These are phyloP conservation scores for Leucozona laternaria DNA, from an alignment of 2,888 invertebrate genomes.

Conservation along the genomic window DNA sequence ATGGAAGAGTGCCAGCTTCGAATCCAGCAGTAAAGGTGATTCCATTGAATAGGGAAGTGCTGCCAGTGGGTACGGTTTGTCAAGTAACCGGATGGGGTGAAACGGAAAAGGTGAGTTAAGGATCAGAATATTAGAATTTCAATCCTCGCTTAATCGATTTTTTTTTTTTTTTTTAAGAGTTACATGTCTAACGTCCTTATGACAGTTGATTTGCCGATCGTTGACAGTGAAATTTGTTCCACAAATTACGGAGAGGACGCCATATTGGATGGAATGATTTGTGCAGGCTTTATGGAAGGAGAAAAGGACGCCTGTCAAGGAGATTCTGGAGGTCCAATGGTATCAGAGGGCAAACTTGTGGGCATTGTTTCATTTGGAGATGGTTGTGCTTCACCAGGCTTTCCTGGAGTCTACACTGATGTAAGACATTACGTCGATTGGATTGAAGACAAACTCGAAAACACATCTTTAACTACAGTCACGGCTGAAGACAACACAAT, in stretches of 20 bases:
- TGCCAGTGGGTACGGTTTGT: conserved; percentile 77
- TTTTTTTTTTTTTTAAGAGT: neutral
- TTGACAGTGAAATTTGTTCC: conserved; percentile 77
- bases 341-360: conserved; percentile 86
- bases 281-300: conserved; percentile 90
- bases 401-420: conserved; percentile 91
- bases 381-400: conserved; percentile 88
- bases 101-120: conserved; percentile 77
- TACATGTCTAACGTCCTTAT: conserved; percentile 76
- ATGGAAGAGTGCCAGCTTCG: conserved; percentile 78
- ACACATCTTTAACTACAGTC: neutral
- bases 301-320: conserved; percentile 93
- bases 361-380: conserved; percentile 94
- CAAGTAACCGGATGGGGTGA: conserved; percentile 82
- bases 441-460: conserved; percentile 71
- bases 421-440: conserved; percentile 83
- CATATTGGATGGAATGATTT: conserved; percentile 88
- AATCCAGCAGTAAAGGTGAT: conserved; percentile 80
- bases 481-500: neutral
- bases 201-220: conserved; percentile 79
- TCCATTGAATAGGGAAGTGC: conserved; percentile 68
- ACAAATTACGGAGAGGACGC: conserved; percentile 79
- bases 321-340: conserved; percentile 93
- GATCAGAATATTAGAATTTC: neutral
- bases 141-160: neutral